A percentile compares a stretch with the other conserved stretches of the same genome.
Evolutionary conservation across 2,888 invertebrate species (phyloP).

Genomic region (Sympetrum striolatum): DNA sequence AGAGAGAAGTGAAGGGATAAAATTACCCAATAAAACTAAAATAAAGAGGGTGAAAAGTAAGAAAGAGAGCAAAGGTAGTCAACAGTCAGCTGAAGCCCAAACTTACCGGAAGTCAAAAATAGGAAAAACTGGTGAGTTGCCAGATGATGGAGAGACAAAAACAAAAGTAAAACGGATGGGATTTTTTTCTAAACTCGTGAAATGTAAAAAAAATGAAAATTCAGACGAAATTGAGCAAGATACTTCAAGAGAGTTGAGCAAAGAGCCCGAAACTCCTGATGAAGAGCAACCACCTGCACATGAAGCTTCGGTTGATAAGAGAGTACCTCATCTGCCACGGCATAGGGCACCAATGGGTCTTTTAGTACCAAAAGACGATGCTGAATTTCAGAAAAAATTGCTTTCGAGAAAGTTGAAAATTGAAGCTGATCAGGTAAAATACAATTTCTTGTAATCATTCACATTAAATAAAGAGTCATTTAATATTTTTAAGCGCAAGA

Average conservation of each 20-base stretch:
- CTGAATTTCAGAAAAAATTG: conserved; percentile 8
- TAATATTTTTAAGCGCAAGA: no score
- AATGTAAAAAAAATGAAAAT: not conserved
- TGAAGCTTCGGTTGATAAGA: not conserved
- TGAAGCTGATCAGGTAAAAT: not conserved
- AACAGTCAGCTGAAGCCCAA: not conserved
- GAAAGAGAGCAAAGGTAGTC: not conserved
- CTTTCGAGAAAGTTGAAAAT: not conserved
- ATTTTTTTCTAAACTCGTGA: not conserved
- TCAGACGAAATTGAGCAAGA: not conserved
- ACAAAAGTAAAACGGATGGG: not conserved
- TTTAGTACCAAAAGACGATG: not conserved
- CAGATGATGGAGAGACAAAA: not conserved
- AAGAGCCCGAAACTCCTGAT: not conserved
- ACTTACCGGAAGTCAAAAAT: not conserved
- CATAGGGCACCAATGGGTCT: not conserved
- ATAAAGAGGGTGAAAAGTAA: not conserved
- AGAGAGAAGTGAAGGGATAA: not conserved
- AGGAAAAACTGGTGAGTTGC: not conserved
- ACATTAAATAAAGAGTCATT: not conserved
- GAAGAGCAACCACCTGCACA: not conserved
- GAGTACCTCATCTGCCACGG: no score
- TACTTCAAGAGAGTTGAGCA: not conserved
- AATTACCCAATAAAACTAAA: not conserved
- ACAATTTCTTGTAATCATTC: not conserved